phyloP scores from a whole-genome alignment of 2,113 vertebrate species.

The Ramphastos sulfuratus region DNA sequence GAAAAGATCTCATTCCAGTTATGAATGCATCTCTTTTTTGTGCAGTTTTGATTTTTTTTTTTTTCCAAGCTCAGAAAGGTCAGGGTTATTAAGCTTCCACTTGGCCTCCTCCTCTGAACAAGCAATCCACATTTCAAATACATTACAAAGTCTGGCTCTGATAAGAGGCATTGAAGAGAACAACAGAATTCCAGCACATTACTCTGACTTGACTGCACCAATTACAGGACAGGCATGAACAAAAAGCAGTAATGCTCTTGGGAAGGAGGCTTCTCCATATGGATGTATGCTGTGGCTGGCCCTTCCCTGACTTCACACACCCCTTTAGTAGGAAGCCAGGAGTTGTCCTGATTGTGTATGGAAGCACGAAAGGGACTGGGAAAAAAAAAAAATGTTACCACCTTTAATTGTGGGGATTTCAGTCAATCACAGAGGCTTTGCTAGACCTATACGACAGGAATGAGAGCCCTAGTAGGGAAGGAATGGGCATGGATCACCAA shows the following conservation, averaged over 20 bases:
- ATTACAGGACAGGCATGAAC: slow-evolving; percentile 47
- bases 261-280: slow-evolving; percentile 41
- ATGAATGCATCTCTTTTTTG: not conserved
- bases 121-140: slow-evolving; percentile 60
- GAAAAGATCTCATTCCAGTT: not conserved
- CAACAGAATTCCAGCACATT: slow-evolving; percentile 36
- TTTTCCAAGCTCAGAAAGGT: slow-evolving; percentile 16
- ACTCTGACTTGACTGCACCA: slow-evolving; percentile 46
- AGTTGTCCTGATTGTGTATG: not conserved
- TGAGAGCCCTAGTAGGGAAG: not conserved
- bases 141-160: slow-evolving; percentile 44
- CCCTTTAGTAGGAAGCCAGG: slow-evolving; percentile 15
- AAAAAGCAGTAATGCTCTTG: slow-evolving; percentile 42
- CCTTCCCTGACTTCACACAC: not conserved
- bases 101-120: slow-evolving; percentile 55
- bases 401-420: slow-evolving; percentile 9
- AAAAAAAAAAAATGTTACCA: not conserved
- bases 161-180: slow-evolving; percentile 52
- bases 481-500: not conserved
- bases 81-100: slow-evolving; percentile 55
- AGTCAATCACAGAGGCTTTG: not conserved
- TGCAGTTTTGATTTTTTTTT: not conserved
- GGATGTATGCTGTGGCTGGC: not conserved
- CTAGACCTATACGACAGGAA: not conserved
- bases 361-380: not conserved